Evolutionary conservation across 2,888 invertebrate genomes (phyloP), one percentile per base, ranked within the genome.

Genomic region (Hermaeophaga mercurialis): DNA sequence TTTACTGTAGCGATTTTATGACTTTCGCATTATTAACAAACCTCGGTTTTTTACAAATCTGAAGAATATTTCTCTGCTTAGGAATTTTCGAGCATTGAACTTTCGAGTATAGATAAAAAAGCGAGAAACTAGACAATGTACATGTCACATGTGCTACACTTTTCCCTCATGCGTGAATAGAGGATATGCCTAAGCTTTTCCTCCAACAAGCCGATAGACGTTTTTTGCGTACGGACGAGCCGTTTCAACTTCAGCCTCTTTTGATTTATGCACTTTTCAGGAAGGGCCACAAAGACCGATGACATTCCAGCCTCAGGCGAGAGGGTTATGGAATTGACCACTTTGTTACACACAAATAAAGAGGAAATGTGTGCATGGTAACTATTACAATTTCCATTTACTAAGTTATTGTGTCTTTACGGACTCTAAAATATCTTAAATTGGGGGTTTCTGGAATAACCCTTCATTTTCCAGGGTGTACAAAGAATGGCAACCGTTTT

Each of bases 201-300:
- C 62, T 64, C 56, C 60, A 59, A 57, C 59, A 58, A 54, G 55
- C 56, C 61, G 62, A 61, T 62, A 64, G 64, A 63, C 66, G 55
- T 55, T 63, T 39, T 61, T 63, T 60, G 58, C 56, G 66, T 61
- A 57, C 61, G 39, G 26, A 11, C 63, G 22, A 38, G 41, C 41
- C 19, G 22, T 47, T 38, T 47, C 50, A 56, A 62, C 58, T 36
- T 46, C 53, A 56, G 61, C 58, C 64, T 62, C 64, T 58, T 66
- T 71, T 76, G 76, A 77, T 77, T 77, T 75, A 77, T 76, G 67
- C 71, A 72, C 72, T 73, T 75, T 72, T 73, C 73, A 76, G 75
- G 75, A 74, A 75, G 75, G 73, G 73, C 73, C 71, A 69, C 72
- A 59, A 68, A 39, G 26, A 24, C 11, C 38, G 26, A 15, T 48